Evolutionary conservation across 2,888 invertebrate genomes (phyloP), one percentile per base, ranked within the genome.

Genomic region (Dexiosoma caninum): DNA sequence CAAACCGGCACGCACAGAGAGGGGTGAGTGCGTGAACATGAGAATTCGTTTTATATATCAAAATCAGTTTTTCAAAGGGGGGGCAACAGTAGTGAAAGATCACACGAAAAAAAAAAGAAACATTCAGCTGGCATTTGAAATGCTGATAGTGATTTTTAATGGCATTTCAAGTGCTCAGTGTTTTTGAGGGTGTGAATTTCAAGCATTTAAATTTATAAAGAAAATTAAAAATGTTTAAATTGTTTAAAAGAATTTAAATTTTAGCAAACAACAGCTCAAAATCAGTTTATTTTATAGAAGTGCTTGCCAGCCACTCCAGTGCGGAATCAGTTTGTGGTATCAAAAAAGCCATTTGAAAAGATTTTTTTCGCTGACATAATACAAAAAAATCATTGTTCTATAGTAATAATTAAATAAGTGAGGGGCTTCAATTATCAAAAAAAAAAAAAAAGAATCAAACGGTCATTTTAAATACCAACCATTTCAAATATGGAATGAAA

Each of bases 21-120:
- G n/a, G 27, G 49, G 37, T 42, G n/a, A n/a, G n/a, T 37, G 37
- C 7, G 19, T 55, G 19, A 19, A 35, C 6, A 55, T 55, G 9
- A 0, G 44, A 16, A 19, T 19, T 60, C 4, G 8, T 19, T 30
- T 40, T n/a, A 16, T 60, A 4, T 53, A 4, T 2, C 2, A n/a
- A n/a, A n/a, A 21, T 42, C 1, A 19, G 9, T 69, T 3, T 57
- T 66, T 46, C 2, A 21, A 53, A 53, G 42, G 71, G 62, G 71
- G 62, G 59, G 72, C 27, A 35, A 37, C 51, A 53, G 12, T 51
- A 67, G 72, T 66, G 59, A 62, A 67, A 57, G 44, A 79, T 79
- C 51, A 23, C 62, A 62, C 30, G 3, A 10, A 27, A 16, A 32
- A 14, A 30, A 19, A 12, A 16, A 60, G 66, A 37, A 53, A 49